These are phyloP conservation scores for Montifringilla adamsi DNA, from an alignment of 2,113 vertebrate species.

Conservation along the genomic window DNA sequence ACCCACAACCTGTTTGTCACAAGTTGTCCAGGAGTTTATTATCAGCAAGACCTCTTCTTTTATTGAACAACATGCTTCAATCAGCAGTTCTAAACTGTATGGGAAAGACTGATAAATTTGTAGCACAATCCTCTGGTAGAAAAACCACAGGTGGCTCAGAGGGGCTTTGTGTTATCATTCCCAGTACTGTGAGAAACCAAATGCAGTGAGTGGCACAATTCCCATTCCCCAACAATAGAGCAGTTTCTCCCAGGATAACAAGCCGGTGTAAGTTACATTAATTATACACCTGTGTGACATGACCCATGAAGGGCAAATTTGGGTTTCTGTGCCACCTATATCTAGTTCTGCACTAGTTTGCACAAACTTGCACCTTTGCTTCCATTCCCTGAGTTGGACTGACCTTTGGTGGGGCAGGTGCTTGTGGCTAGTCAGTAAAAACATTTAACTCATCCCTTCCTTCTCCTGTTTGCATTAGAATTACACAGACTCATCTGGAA, in stretches of 20 bases:
- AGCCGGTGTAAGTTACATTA: background rate
- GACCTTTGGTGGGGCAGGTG: background rate
- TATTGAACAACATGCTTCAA: background rate
- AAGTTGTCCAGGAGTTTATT: background rate
- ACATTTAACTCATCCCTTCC: background rate
- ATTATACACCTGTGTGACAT: slow-evolving; percentile 13
- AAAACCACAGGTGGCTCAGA: background rate
- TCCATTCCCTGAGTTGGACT: background rate
- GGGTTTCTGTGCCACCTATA: background rate
- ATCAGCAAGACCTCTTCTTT: background rate
- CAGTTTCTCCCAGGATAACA: background rate
- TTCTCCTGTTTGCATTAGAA: slow-evolving; percentile 76
- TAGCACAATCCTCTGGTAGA: background rate
- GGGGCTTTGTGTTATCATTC: background rate
- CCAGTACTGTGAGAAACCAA: background rate
- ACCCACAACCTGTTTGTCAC: background rate
- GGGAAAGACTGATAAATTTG: background rate
- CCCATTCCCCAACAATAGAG: slow-evolving; percentile 22
- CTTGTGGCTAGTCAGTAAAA: background rate
- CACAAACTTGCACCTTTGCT: background rate
- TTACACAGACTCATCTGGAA: slow-evolving; percentile 83
- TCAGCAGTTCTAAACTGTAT: background rate
- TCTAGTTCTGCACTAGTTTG: background rate
- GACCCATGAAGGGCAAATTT: slow-evolving; percentile 5
- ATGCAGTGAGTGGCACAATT: slow-evolving; percentile 15